A percentile compares a stretch with the other conserved stretches of the same genome.
Conservation (phyloP, 2,888 invertebrate genomes). For the Congeria kusceri region DNA sequence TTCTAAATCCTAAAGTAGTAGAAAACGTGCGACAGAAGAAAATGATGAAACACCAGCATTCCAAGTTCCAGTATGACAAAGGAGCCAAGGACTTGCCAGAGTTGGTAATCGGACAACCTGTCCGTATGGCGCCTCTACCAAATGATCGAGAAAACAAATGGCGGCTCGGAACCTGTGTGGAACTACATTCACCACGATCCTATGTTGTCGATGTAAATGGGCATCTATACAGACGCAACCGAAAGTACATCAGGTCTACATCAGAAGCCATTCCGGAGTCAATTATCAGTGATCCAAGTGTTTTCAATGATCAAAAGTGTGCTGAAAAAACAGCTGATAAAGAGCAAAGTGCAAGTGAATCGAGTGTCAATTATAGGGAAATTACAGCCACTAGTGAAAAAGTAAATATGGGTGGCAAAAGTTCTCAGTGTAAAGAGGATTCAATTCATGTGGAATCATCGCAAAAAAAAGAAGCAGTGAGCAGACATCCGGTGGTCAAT, state of each 20-base stretch:
- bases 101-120: conserved; percentile 15
- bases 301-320: background rate
- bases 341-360: too few species aligned
- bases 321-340: too few species aligned
- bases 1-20: conserved; percentile 22
- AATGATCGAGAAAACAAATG: conserved; percentile 9
- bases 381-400: too few species aligned
- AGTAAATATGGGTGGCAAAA: too few species aligned
- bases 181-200: conserved; percentile 15
- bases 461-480: too few species aligned
- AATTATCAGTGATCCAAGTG: conserved; percentile 6
- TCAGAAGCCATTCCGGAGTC: conserved; percentile 13
- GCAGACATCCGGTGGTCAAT: too few species aligned
- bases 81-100: conserved; percentile 21
- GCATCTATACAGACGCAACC: conserved; percentile 19
- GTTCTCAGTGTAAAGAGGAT: too few species aligned
- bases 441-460: too few species aligned
- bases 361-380: too few species aligned
- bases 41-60: too few species aligned
- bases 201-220: conserved; percentile 13
- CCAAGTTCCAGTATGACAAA: conserved; percentile 18
- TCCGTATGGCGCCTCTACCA: conserved; percentile 23
- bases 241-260: conserved; percentile 21
- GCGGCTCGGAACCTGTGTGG: conserved; percentile 7
- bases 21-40: conserved; percentile 19